phyloP scores from a whole-genome alignment of 92 coral and sea anemone genomes.

The Hydrozoanthus gracilis region DNA sequence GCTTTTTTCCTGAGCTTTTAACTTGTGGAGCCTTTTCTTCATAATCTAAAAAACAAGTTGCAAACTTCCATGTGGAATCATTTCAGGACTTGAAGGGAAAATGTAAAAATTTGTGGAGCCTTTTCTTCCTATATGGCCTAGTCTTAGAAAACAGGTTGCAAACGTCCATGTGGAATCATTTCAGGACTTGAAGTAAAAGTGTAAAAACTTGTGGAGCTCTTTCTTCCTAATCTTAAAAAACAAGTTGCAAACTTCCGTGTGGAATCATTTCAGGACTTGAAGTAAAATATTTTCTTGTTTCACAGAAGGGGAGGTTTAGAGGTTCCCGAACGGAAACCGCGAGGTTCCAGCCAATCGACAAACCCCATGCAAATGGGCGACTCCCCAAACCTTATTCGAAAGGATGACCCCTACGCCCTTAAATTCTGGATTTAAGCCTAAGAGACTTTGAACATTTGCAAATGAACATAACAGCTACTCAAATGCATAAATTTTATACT shows the following conservation, averaged over 20 bases:
- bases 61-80: background rate
- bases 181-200: too few species aligned
- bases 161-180: too few species aligned
- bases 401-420: slow-evolving; percentile 27
- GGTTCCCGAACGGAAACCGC: slow-evolving; percentile 27
- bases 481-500: slow-evolving; percentile 13
- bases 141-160: too few species aligned
- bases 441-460: slow-evolving; percentile 20
- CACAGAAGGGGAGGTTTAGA: slow-evolving; percentile 26
- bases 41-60: background rate
- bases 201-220: background rate
- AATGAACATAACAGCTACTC: background rate
- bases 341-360: slow-evolving; percentile 26
- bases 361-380: background rate
- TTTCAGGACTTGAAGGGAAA: background rate
- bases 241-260: background rate
- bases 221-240: background rate
- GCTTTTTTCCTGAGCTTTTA: background rate
- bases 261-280: background rate
- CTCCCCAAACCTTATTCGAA: background rate
- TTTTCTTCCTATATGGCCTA: background rate
- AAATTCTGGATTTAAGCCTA: slow-evolving; percentile 40
- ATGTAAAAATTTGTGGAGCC: background rate
- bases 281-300: slow-evolving; percentile 27
- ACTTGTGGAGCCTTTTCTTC: background rate